Evolutionary conservation across 1,140 invertebrate genomes (phyloP).

Genomic region (Homalodisca vitripennis): DNA sequence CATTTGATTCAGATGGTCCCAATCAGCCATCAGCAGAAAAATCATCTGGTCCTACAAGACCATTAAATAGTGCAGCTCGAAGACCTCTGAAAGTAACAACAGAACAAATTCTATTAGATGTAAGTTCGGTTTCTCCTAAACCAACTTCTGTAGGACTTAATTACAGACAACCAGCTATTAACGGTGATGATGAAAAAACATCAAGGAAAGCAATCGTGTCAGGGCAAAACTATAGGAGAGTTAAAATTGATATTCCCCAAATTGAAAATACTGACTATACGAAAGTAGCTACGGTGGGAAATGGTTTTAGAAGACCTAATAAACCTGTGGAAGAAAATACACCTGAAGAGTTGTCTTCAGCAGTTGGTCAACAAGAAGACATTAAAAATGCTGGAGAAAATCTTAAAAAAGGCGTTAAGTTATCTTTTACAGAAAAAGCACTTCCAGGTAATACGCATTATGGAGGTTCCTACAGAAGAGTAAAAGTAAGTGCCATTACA

Average conservation of each 20-base stretch:
- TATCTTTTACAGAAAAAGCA: neutral
- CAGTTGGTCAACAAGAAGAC: neutral
- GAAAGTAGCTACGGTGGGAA: neutral
- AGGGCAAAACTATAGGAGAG: conserved; percentile 7
- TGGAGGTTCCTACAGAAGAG: neutral
- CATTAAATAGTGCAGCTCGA: conserved; percentile 10
- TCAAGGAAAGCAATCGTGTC: neutral
- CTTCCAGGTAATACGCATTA: neutral
- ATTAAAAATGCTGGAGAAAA: neutral
- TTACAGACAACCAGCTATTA: neutral
- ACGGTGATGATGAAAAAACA: conserved; percentile 5
- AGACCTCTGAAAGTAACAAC: conserved; percentile 25
- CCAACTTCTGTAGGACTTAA: conserved; percentile 5
- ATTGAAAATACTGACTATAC: neutral
- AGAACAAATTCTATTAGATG: conserved; percentile 5
- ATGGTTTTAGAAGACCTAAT: conserved; percentile 5
- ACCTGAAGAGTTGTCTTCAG: neutral
- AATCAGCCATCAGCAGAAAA: neutral
- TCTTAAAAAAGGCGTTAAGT: neutral
- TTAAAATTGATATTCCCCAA: neutral
- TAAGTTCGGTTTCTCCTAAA: conserved; percentile 13
- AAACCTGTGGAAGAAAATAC: conserved; percentile 15
- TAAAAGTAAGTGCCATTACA: neutral
- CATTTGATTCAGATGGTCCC: neutral
- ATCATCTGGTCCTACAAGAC: conserved; percentile 42